Base-by-base conservation (phyloP, 2,888 invertebrate genomes). In the Oscheius sp. region DNA sequence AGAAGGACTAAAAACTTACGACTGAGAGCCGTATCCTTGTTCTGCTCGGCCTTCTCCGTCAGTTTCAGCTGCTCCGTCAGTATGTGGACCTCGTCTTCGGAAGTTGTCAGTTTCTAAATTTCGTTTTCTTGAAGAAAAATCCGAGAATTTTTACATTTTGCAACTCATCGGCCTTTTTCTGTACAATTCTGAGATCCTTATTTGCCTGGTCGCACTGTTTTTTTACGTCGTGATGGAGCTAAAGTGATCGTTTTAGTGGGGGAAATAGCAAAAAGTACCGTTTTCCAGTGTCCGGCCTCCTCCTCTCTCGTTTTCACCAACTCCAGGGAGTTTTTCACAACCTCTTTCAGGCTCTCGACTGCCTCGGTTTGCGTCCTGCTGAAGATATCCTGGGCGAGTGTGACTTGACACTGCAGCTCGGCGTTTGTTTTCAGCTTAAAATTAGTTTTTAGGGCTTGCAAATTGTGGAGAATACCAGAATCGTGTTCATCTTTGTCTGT, bases 341-440 rank as follows among this genome's bases (percentile, higher is more conserved):
- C 55, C 2, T 21, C 37, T 55, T 53, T 51, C 21, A 68, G 13
- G 9, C 35, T 37, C 7, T 68, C 68, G 9, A 68, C n/a, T 4
- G 55, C 68, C 13, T 68, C 68, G 2, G 42, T 53, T 29, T 68
- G 68, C n/a, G 53, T 68, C 10, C 53, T 11, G 21, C 10, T 53
- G 55, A 68, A 53, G 11, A 55, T 55, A 9, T 68, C 68, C 29
- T 42, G 51, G 32, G 68, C 68, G n/a, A 55, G 9, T 1, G 53
- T 53, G n/a, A 68, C 7, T 55, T 68, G 68, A n/a, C 53, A 35
- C 53, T 68, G 29, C 3, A 68, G n/a, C 32, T 68, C 68, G 35
- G 68, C 68, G 42, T 68, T 68, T 2, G 53, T 53, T 55, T 68
- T 68, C 1, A 68, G 55, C 68, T 68, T 37, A 68, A 68, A n/a